Evolutionary conservation across 1,140 invertebrate species (phyloP).

Genomic region (Chymomyza costata): DNA sequence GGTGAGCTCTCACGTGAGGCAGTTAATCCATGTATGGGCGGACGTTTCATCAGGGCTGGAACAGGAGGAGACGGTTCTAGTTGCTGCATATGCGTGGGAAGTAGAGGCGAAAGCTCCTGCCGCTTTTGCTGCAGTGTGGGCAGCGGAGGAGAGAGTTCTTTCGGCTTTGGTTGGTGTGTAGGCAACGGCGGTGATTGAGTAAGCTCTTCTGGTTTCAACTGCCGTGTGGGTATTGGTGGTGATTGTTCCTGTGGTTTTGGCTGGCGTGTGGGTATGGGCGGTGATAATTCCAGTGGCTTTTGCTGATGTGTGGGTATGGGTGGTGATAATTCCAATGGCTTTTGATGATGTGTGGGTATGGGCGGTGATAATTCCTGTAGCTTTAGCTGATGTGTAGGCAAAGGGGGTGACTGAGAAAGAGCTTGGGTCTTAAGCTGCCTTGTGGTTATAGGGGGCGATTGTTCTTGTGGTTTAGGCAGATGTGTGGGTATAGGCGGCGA

Average conservation of each 20-base stretch:
- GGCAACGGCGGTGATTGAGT: constrained; percentile 16
- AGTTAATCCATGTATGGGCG: constrained; percentile 29
- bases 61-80: constrained; percentile 8
- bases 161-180: constrained; percentile 1
- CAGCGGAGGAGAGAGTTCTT: not conserved
- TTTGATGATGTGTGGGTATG: constrained; percentile 28
- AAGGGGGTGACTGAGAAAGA: constrained; percentile 13
- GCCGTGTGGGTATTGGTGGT: constrained; percentile 21
- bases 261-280: not conserved
- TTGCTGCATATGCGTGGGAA: constrained; percentile 18
- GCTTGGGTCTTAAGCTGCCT: not conserved
- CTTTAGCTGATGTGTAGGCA: constrained; percentile 8
- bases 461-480: too few species aligned
- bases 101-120: constrained; percentile 3
- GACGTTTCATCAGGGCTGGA: constrained; percentile 21
- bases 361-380: constrained; percentile 16
- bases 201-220: constrained; percentile 1
- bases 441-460: too few species aligned
- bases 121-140: not conserved
- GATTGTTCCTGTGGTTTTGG: not conserved
- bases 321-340: not conserved
- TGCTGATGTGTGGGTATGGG: constrained; percentile 13
- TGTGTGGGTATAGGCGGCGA: too few species aligned
- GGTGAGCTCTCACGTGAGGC: not conserved
- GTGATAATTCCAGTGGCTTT: not conserved